Conservation (phyloP, 2,113 vertebrate species). For the Perognathus longimembris region DNA sequence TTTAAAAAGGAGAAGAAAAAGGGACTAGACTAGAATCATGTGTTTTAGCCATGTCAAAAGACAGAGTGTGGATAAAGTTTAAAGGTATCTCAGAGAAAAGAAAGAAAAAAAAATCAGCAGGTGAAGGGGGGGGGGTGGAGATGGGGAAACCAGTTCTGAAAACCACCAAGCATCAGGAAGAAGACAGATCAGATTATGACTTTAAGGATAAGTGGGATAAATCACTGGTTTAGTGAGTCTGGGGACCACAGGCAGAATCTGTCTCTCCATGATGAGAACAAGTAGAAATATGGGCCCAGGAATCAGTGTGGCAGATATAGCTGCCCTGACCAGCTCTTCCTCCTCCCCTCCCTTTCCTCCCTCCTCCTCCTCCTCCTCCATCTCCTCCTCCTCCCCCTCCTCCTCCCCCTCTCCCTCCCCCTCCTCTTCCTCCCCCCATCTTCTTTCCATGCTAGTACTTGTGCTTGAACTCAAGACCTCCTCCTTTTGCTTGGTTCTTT, state of each 20-base stretch:
- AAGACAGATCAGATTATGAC: not conserved
- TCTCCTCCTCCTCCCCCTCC: too few species aligned
- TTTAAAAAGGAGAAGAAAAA: not conserved
- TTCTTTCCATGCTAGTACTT: too few species aligned
- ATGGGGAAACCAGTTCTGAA: slow-evolving; percentile 3
- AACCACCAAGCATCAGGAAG: rapidly evolving
- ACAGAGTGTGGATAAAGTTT: not conserved
- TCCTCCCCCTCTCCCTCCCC: too few species aligned
- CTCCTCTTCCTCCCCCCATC: too few species aligned
- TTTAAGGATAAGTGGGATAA: not conserved
- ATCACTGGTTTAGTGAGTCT: not conserved
- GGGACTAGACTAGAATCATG: not conserved
- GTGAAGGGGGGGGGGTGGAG: too few species aligned
- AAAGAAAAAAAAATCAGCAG: not conserved
- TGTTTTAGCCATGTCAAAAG: not conserved
- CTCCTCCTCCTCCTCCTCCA: too few species aligned
- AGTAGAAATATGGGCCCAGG: not conserved
- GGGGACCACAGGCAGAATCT: not conserved
- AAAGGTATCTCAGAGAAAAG: not conserved
- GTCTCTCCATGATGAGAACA: not conserved
- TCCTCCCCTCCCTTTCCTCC: too few species aligned
- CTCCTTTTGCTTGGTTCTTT: too few species aligned
- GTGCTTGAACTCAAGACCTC: too few species aligned
- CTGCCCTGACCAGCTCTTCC: too few species aligned
- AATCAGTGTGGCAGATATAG: not conserved